Conservation (phyloP, 2,888 invertebrate genomes). For the Lamproptera curius region DNA sequence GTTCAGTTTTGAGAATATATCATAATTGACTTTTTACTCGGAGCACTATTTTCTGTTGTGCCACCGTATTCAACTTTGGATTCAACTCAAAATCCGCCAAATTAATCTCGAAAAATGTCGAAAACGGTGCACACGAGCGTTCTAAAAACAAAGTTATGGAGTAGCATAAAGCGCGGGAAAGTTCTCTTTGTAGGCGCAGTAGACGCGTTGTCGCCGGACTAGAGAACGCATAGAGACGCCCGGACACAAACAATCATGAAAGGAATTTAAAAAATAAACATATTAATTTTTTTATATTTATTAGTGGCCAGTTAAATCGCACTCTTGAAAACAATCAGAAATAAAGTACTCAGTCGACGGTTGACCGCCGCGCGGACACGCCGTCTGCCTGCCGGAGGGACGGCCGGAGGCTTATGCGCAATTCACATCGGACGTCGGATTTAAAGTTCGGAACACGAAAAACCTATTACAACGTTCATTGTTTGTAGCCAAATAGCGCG, state of each 20-base stretch:
- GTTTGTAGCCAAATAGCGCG: constrained; percentile 53
- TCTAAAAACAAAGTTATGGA: not conserved
- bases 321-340: too few relatives aligned
- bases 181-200: not conserved
- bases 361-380: constrained; percentile 41
- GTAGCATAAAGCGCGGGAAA: not conserved
- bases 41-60: too few relatives aligned
- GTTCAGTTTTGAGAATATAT: too few relatives aligned
- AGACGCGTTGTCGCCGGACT: not conserved
- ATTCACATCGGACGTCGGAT: constrained; percentile 48
- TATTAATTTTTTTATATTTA: too few relatives aligned
- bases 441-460: constrained; percentile 61
- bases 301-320: too few relatives aligned
- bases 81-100: not conserved
- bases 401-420: constrained; percentile 31
- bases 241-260: too few relatives aligned
- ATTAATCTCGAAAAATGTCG: not conserved
- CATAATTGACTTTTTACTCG: too few relatives aligned
- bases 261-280: too few relatives aligned
- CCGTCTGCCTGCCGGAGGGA: constrained; percentile 41
- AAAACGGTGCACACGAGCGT: not conserved
- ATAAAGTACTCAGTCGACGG: too few relatives aligned
- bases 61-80: not conserved
- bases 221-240: constrained; percentile 2
- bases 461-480: constrained; percentile 62